Conservation (phyloP, 2,797 vertebrate genomes). For the Nyctibius grandis region DNA sequence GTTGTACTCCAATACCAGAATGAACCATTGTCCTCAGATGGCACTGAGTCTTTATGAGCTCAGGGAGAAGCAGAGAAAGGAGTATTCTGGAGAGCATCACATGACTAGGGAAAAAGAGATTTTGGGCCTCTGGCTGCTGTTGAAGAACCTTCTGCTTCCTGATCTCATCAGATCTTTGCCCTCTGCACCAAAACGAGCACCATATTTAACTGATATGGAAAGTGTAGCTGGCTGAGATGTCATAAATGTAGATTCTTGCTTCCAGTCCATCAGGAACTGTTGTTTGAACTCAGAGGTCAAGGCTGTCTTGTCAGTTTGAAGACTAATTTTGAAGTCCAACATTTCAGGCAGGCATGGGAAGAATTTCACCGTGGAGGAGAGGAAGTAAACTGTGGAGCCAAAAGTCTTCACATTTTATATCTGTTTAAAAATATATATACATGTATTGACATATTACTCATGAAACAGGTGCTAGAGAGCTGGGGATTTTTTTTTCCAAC, state of each 20-base stretch:
- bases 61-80: neutral
- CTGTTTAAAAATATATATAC: neutral
- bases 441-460: neutral
- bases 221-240: neutral
- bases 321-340: neutral
- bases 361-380: neutral
- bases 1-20: neutral
- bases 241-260: neutral
- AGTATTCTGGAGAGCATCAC: neutral
- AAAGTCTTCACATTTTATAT: neutral
- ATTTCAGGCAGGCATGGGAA: neutral
- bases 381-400: neutral
- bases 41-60: neutral
- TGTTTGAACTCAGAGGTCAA: neutral
- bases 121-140: neutral
- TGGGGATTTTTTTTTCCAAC: neutral
- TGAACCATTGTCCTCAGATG: neutral
- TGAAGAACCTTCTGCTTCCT: neutral
- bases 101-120: neutral
- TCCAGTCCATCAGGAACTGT: neutral
- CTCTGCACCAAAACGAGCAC: neutral
- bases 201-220: neutral
- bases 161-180: neutral
- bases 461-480: neutral
- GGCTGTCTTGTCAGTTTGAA: neutral